Base-by-base conservation (phyloP, 2,113 vertebrate species). In the Dicentrarchus labrax region DNA sequence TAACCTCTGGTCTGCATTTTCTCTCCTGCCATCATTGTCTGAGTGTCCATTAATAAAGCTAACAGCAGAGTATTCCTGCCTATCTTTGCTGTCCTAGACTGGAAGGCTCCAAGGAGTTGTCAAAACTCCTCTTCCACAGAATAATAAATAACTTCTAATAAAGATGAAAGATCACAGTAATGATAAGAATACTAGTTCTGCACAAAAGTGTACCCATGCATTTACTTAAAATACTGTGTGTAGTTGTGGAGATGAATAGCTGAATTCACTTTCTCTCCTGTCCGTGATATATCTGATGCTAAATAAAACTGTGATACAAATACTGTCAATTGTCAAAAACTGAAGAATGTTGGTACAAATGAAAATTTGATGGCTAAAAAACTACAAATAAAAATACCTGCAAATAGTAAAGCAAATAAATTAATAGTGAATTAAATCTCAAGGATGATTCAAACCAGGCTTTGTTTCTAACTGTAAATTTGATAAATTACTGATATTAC, bases 31-130 rank as follows among this genome's bases (percentile, higher is more conserved):
- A 3, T 54, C 48, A 21, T 45, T 22, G 51, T 47, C 45, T 30
- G 3, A 6, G 13, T 60, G 15, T 48, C 43, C 19, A 41, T 66
- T 48, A 73, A 57, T 67, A 60, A 66, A 60, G 53, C n/a, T 24
- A 65, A 48, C 48, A 13, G n/a, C 48, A 13, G n/a, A 43, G 21
- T 16, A 53, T 47, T 72, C 43, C 38, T 53, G 54, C 16, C 54
- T 30, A 61, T 56, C 76, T 60, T 67, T 36, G 77, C 51, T 72
- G 13, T 57, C 24, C 24, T 39, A 4, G 22, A 54, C 38, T 45
- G n/a, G 57, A 4, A 3, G 61, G 38, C 38, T 30, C 47, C 24
- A 13, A 64, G 61, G 10, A 21, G 36, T n/a, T 5, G 19, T 38
- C 12, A 39, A 69, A 69, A 39, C 67, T 16, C 45, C 65, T 68